Evolutionary conservation across 2,797 vertebrate genomes (phyloP), one percentile per base, ranked within the genome.

Genomic region (Melopsittacus undulatus): DNA sequence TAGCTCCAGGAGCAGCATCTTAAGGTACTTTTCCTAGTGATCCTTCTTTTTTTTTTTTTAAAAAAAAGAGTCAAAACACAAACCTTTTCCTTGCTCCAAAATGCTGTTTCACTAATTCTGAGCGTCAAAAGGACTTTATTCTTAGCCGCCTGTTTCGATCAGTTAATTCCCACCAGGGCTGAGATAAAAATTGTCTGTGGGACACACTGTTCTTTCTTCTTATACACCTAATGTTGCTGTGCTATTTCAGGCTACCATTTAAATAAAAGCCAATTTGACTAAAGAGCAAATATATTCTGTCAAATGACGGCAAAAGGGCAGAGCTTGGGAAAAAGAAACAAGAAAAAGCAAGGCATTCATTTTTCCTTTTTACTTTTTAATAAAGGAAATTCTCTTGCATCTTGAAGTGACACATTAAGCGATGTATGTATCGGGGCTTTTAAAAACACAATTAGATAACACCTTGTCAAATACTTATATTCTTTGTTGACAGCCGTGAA

Each of bases 391-490:
- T 96, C 96, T 98, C 95, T 74, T 92, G 94, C 96, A 97, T 98
- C 98, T 98, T 98, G 97, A 98, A 98, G 97, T 98, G 98, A 98
- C 98, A 98, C 98, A 97, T 98, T 97, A 98, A 98, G 98, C 97
- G 98, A 98, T 98, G 98, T 98, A 97, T 94, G 97, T 97, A 97
- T 98, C 96, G 97, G 97, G 98, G 97, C 98, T 98, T 98, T 98
- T 98, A 98, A 98, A 98, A 98, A 98, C 98, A 98, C 98, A 98
- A 98, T 98, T 98, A 98, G 98, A 98, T 98, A 99, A 98, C 98
- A 98, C 98, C 98, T 98, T 98, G 98, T 98, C 98, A 98, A 98
- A 97, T 97, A 96, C 97, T 97, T 97, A 97, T 95, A 98, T 98
- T 97, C 97, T 97, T 97, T 97, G 98, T 97, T 98, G 98, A 98